Evolutionary conservation across 1,140 invertebrate species (phyloP).

Genomic region (Batillaria attramentaria): DNA sequence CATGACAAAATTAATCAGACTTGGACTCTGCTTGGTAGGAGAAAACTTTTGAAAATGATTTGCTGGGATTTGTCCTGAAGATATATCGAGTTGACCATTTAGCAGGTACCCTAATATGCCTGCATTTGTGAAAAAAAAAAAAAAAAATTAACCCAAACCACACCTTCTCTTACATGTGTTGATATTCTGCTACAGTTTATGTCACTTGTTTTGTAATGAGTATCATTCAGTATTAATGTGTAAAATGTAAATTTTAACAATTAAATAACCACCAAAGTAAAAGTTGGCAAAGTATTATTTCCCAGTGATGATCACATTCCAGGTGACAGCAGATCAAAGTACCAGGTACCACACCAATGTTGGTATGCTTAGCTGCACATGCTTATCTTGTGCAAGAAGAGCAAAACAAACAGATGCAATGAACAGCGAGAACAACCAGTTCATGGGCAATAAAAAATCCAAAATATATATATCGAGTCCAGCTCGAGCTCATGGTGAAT

Average conservation of each 20-base stretch:
- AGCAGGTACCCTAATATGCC: neutral
- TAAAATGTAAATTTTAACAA: too few species aligned
- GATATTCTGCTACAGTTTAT: too few species aligned
- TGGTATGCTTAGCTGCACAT: neutral
- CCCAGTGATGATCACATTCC: neutral
- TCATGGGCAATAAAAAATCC: neutral
- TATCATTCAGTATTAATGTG: neutral
- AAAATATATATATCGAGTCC: neutral
- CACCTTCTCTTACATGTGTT: too few species aligned
- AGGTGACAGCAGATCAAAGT: neutral
- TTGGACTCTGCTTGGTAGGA: too few species aligned
- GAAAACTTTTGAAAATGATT: neutral
- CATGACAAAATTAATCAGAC: too few species aligned
- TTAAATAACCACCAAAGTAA: too few species aligned
- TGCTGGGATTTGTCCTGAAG: neutral
- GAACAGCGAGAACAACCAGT: neutral
- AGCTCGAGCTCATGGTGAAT: neutral
- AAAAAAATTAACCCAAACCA: too few species aligned
- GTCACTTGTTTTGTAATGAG: neutral
- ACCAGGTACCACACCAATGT: neutral
- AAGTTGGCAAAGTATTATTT: too few species aligned
- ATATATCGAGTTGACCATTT: neutral
- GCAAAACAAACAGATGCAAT: neutral
- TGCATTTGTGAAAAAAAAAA: too few species aligned
- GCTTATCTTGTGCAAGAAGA: neutral